Evolutionary conservation across 2,113 vertebrate species (phyloP).

Genomic region (Rhinoderma darwinii): DNA sequence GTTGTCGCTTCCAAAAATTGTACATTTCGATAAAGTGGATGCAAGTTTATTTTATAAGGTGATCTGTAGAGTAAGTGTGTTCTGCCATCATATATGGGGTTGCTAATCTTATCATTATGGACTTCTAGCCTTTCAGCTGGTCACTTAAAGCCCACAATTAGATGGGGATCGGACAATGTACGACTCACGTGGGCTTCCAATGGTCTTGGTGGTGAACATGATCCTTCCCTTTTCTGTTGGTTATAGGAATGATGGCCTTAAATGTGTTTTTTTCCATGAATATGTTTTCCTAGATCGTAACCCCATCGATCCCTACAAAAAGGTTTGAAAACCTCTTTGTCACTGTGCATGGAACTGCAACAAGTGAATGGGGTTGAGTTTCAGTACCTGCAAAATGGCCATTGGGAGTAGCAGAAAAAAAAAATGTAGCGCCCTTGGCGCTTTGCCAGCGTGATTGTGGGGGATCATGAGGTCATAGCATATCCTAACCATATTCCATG

Average conservation of each 20-base stretch:
- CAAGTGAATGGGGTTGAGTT: too few relatives aligned
- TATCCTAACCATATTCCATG: neutral
- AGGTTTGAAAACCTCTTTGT: too few relatives aligned
- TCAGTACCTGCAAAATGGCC: too few relatives aligned
- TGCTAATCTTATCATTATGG: neutral
- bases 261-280: too few relatives aligned
- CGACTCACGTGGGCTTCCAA: too few relatives aligned
- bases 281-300: too few relatives aligned
- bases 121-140: neutral
- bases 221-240: too few relatives aligned
- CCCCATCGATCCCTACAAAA: too few relatives aligned
- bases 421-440: too few relatives aligned
- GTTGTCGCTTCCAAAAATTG: slow-evolving; percentile 6
- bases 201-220: neutral
- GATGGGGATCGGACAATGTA: neutral
- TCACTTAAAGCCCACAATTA: neutral
- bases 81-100: too few relatives aligned
- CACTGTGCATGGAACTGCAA: too few relatives aligned
- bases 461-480: neutral
- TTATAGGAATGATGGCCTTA: too few relatives aligned
- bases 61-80: neutral
- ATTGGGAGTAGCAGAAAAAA: neutral
- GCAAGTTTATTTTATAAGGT: neutral
- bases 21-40: neutral
- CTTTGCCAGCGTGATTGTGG: neutral